Evolutionary conservation across 2,888 invertebrate genomes (phyloP).

Genomic region (Drosophila kambysellisi): DNA sequence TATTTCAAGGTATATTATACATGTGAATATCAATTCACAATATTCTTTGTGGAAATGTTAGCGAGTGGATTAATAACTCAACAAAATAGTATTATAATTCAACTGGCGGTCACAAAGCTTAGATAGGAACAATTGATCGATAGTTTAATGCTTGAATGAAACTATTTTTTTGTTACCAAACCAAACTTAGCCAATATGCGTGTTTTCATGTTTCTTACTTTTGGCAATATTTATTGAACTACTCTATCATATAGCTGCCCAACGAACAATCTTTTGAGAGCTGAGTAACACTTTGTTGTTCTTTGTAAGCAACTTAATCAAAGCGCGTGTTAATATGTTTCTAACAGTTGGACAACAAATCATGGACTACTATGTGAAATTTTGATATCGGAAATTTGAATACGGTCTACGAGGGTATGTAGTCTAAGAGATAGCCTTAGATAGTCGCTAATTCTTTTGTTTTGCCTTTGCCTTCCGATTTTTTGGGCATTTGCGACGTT

Average conservation of each 20-base stretch:
- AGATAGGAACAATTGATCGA: no score
- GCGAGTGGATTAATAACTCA: background rate
- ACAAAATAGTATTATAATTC: background rate
- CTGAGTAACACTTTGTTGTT: background rate
- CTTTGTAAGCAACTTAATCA: background rate
- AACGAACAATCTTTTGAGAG: background rate
- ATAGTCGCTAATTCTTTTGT: constrained; percentile 13
- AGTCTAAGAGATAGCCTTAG: background rate
- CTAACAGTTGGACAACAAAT: background rate
- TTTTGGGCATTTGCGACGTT: constrained; percentile 33
- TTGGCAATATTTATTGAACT: background rate
- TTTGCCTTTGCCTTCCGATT: constrained; percentile 38
- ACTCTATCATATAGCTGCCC: background rate
- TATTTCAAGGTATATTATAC: background rate
- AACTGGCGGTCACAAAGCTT: no score
- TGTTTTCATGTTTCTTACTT: background rate
- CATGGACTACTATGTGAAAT: background rate
- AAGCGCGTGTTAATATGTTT: background rate
- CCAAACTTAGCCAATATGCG: background rate
- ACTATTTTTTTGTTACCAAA: background rate
- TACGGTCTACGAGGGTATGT: background rate
- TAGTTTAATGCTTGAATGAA: background rate
- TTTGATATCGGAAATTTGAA: background rate
- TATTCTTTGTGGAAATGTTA: background rate
- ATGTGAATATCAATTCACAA: background rate